A percentile compares a stretch with the other conserved stretches of the same genome.
Conservation (phyloP, 2,888 invertebrate genomes). For the Brachyptera putata region DNA sequence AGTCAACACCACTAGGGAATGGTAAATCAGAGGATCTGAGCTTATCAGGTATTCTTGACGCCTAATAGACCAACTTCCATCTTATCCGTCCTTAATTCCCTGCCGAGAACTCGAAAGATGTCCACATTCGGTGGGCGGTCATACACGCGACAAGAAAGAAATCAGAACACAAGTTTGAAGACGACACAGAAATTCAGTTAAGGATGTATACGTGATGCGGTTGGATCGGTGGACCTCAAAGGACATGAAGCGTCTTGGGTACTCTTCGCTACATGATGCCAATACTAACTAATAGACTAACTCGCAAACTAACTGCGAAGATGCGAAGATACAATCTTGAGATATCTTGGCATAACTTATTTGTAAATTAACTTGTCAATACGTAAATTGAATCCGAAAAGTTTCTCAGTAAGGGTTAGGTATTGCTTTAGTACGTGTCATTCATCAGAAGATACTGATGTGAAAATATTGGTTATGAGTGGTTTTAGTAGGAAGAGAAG, state of each 20-base stretch:
- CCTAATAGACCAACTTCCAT: constrained; percentile 15
- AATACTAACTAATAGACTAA: constrained; percentile 14
- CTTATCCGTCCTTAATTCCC: constrained; percentile 9
- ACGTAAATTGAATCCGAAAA: constrained; percentile 1
- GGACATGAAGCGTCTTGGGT: constrained; percentile 10
- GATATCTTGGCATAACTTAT: constrained; percentile 10
- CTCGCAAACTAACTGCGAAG: constrained; percentile 1
- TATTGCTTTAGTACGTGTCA: no score
- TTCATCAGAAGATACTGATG: neutral
- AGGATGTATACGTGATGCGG: constrained; percentile 29
- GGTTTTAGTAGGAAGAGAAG: neutral
- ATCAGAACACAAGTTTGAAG: constrained; percentile 20
- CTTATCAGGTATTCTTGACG: constrained; percentile 29
- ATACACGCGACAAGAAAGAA: neutral
- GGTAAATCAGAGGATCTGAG: constrained; percentile 24
- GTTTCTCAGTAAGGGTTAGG: neutral
- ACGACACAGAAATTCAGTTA: constrained; percentile 29
- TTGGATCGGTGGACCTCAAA: constrained; percentile 24
- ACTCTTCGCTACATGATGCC: constrained; percentile 10
- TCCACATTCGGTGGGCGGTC: neutral
- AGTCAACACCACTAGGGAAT: constrained; percentile 26
- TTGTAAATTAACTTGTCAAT: constrained; percentile 11
- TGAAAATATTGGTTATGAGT: neutral
- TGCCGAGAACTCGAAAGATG: constrained; percentile 1
- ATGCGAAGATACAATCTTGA: constrained; percentile 7